Conservation (phyloP, 2,113 vertebrate species). For the Genyomyrus donnyi region DNA sequence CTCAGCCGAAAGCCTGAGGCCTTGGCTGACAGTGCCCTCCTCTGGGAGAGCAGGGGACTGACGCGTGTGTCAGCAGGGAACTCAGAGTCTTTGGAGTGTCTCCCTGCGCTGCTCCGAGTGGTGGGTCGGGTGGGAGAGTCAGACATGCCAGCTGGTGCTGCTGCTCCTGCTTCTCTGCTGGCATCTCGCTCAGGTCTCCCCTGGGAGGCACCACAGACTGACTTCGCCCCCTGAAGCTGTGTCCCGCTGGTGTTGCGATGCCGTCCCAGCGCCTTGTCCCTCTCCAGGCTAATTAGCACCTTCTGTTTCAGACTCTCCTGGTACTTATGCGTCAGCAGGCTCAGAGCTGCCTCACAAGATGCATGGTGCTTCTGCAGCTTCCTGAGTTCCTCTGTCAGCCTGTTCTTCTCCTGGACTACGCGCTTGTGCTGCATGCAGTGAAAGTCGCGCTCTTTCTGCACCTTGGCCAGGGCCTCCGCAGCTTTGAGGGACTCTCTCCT, state of each 20-base stretch:
- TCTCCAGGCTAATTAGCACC: slow-evolving; percentile 67
- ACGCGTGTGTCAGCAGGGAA: slow-evolving; percentile 51
- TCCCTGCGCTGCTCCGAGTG: slow-evolving; percentile 29
- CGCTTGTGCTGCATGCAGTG: slow-evolving; percentile 73
- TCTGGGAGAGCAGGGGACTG: slow-evolving; percentile 29
- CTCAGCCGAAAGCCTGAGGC: slow-evolving; percentile 46
- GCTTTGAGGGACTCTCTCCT: slow-evolving; percentile 54
- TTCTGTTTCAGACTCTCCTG: slow-evolving; percentile 67
- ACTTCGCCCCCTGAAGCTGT: not conserved
- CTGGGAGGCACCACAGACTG: not conserved
- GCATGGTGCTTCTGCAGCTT: slow-evolving; percentile 73
- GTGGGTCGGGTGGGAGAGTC: slow-evolving; percentile 20
- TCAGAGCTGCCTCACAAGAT: slow-evolving; percentile 65
- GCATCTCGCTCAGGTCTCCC: slow-evolving; percentile 15
- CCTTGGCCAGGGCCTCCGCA: slow-evolving; percentile 59
- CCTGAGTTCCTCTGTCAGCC: slow-evolving; percentile 69
- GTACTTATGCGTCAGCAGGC: slow-evolving; percentile 72
- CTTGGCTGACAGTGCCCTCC: slow-evolving; percentile 43
- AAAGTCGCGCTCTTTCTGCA: slow-evolving; percentile 70
- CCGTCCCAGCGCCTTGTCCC: slow-evolving; percentile 61
- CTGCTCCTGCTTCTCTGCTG: slow-evolving; percentile 44
- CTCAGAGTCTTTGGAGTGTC: slow-evolving; percentile 52
- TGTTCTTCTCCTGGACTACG: slow-evolving; percentile 73
- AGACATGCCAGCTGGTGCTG: slow-evolving; percentile 17
- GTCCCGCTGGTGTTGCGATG: slow-evolving; percentile 26